Evolutionary conservation across 1,140 invertebrate species (phyloP), one percentile per base, ranked within the genome.

Genomic region (Acyrthosiphon pisum): DNA sequence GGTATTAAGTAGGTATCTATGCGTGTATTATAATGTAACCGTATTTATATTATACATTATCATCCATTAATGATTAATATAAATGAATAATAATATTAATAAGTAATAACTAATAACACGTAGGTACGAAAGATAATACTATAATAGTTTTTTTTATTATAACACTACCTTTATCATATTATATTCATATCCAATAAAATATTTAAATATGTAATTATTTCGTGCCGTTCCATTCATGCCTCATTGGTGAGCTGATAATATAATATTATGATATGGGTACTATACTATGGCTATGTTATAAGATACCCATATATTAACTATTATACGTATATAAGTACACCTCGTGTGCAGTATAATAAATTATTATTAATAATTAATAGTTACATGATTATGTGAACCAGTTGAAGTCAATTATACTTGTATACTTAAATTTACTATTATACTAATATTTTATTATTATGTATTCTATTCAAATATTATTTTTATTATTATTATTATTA

Each of bases 181-280:
- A 60, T 41, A 41, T 41, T 56, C 26, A 26, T 56, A 68, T 18
- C 30, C 11, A 18, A 3, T 68, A 68, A 68, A 68, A 68, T 68
- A 68, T 68, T 68, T n/a, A 68, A 68, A 68, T 68, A 68, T 68
- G 11, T 68, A 68, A 68, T 68, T 68, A 68, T 68, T 68, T n/a
- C 56, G 11, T 2, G 56, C 11, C 3, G 30, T 68, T 68, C 30
- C 30, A 68, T 68, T 68, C 60, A 68, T 68, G 20, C 30, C 26
- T 60, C 56, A 11, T 30, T 9, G 56, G 26, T 60, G 50, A 53
- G 18, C 18, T 53, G 30, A 68, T 41, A 41, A 41, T 60, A 60
- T 60, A 60, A 60, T 46, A 46, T 68, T 68, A 68, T 68, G 9
- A 60, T 68, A 68, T n/a, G 14, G 3, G 14, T n/a, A 68, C 60